Evolutionary conservation across 2,113 vertebrate species (phyloP), one percentile per base, ranked within the genome.

Genomic region (Heptranchias perlo): DNA sequence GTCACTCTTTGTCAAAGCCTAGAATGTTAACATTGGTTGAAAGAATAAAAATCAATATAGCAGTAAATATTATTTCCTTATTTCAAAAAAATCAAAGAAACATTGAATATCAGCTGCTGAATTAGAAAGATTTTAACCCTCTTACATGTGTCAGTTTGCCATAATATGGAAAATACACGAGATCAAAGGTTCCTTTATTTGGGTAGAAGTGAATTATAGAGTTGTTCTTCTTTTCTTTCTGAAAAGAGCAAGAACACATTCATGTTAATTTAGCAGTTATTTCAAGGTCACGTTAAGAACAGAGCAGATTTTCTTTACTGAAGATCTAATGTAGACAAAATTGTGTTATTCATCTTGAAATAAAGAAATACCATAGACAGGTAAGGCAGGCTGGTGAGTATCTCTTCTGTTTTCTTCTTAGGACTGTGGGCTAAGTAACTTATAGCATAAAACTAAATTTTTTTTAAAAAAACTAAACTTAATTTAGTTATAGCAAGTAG

Each of bases 91-190:
- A 11, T 14, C 49, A 28, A 95, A 67, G n/a, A 1, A 21, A 96
- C 28, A 76, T 69, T 58, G 18, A 58, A 54, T 25, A 35, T 23
- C 21, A 23, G 35, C 65, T 25, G 10, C 31, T 64, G 52, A 73
- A 54, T 61, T n/a, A 13, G 11, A 31, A 96, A 62, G 49, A 21
- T 13, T 58, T 44, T 18, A 47, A 47, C 1, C 96, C 96, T 98
- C 99, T 99, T 97, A 99, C 99, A 0, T 99, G 99, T 97, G 98
- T 98, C 93, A 98, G 97, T 97, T 99, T 99, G 96, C 99, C 99
- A 0, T 99, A 99, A 97, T 99, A 99, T 39, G 99, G 99, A 94
- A 98, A 99, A 97, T 99, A 99, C 97, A 98, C 98, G 96, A 99
- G 97, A 96, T 99, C 98, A 97, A 99, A 99, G 0, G 98, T 97